Evolutionary conservation across 2,113 vertebrate species (phyloP).

Genomic region (Pagrus major): DNA sequence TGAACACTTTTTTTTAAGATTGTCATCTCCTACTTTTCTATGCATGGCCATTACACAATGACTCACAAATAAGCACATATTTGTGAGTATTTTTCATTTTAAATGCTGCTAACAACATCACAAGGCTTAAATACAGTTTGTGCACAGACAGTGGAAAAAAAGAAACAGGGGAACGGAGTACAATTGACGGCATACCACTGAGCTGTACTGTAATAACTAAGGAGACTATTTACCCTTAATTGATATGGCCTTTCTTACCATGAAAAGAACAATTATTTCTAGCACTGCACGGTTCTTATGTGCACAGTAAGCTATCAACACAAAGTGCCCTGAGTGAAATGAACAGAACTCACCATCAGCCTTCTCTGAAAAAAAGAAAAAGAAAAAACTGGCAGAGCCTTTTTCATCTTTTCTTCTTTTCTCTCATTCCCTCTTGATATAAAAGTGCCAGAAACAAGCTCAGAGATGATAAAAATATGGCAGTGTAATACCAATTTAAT

Average conservation of each 20-base stretch:
- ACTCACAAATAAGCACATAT: conserved; percentile 69
- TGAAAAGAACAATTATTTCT: conserved; percentile 88
- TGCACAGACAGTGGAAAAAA: conserved; percentile 42
- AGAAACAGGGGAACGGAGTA: conserved; percentile 53
- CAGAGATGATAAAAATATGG: conserved; percentile 82
- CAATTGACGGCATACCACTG: conserved; percentile 81
- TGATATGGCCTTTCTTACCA: conserved; percentile 88
- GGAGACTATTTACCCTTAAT: conserved; percentile 87
- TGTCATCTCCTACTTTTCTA: conserved; percentile 32
- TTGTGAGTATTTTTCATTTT: conserved; percentile 62
- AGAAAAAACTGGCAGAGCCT: conserved; percentile 50
- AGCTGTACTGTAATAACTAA: conserved; percentile 85
- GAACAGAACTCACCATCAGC: conserved; percentile 78
- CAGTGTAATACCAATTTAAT: conserved; percentile 83
- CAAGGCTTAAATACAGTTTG: conserved; percentile 69
- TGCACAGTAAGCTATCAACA: conserved; percentile 84
- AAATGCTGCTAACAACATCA: conserved; percentile 67
- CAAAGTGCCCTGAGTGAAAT: conserved; percentile 84
- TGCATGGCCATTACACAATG: conserved; percentile 46
- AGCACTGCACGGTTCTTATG: conserved; percentile 81
- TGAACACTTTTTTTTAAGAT: conserved; percentile 43
- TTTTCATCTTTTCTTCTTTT: conserved; percentile 66
- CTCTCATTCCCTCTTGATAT: conserved; percentile 76
- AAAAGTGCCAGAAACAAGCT: conserved; percentile 79
- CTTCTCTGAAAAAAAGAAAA: conserved; percentile 45